These are phyloP conservation scores for Timema cristinae DNA, from an alignment of 2,888 invertebrate genomes.

Conservation along the genomic window DNA sequence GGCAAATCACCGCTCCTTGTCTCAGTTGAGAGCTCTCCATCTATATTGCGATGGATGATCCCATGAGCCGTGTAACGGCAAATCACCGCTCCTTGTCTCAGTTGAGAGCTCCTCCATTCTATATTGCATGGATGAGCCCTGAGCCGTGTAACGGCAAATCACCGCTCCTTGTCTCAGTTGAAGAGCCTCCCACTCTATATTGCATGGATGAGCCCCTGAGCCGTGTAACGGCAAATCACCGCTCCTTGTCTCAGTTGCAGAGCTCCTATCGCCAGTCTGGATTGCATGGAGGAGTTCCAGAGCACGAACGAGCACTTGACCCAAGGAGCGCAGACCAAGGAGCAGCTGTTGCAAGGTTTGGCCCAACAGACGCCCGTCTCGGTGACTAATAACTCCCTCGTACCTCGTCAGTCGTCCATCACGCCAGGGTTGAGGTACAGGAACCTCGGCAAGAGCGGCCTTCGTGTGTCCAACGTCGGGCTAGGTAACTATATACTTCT, in stretches of 20 bases:
- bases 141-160: too few relatives aligned
- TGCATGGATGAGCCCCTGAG: neutral
- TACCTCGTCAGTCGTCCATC: constrained; percentile 51
- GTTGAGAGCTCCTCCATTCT: constrained; percentile 39
- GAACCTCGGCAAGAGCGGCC: constrained; percentile 92
- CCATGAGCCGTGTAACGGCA: too few relatives aligned
- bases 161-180: too few relatives aligned
- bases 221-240: constrained; percentile 19
- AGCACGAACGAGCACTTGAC: constrained; percentile 50
- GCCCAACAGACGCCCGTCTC: constrained; percentile 48
- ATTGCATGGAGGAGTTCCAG: constrained; percentile 93
- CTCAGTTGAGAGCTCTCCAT: too few relatives aligned
- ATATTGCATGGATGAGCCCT: too few relatives aligned
- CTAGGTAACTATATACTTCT: constrained; percentile 55
- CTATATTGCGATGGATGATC: too few relatives aligned
- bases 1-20: too few relatives aligned
- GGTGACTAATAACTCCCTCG: constrained; percentile 48
- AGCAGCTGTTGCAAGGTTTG: constrained; percentile 46
- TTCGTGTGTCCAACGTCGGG: constrained; percentile 91
- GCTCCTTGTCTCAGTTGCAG: constrained; percentile 64
- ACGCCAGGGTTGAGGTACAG: constrained; percentile 84
- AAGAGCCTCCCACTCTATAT: too few relatives aligned
- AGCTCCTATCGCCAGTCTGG: constrained; percentile 86
- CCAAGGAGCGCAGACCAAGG: constrained; percentile 50
- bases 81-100: too few relatives aligned